Evolutionary conservation across 1,140 invertebrate species (phyloP), one percentile per base, ranked within the genome.

Genomic region (Drosophila orosa): DNA sequence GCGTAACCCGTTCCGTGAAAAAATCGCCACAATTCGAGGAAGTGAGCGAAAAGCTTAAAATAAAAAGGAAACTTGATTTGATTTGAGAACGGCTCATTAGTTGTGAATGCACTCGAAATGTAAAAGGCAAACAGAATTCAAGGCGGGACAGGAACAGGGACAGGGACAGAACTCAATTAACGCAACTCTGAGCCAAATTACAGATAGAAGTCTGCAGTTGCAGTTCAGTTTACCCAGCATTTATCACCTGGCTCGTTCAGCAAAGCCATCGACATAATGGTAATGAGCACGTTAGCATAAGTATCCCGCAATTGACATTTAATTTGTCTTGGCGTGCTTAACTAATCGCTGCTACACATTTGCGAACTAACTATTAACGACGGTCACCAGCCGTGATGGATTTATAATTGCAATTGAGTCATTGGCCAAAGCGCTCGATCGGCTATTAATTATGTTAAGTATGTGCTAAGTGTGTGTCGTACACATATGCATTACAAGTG

Each of bases 331-430:
- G 61, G n/a, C 47, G 52, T 24, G 45, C 29, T 68, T 42, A 48
- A 66, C 61, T 78, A 80, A 85, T 77, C 27, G 62, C 17, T 39
- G 45, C 37, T 17, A 29, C 19, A 67, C 65, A 50, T 68, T 24
- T 55, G 61, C 25, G 47, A 29, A 44, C 24, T 5, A 54, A 42
- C 13, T 65, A 25, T 48, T 67, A 67, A 31, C 42, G 17, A 25
- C 40, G 29, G 29, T 33, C 35, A 62, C 31, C 57, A 29, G 60
- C 27, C 6, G 65, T 81, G 74, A 82, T 85, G 61, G 78, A 44
- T 82, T 82, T 82, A 78, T 87, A 85, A 85, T 85, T 85, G 82
- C 74, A 78, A 47, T 71, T 76, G 73, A 76, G 61, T 76, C 72
- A 68, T 56, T 57, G 44, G 73, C 42, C 52, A 54, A 27, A 22